phyloP scores from a whole-genome alignment of 2,888 invertebrate genomes.

The Oscheius sp. region DNA sequence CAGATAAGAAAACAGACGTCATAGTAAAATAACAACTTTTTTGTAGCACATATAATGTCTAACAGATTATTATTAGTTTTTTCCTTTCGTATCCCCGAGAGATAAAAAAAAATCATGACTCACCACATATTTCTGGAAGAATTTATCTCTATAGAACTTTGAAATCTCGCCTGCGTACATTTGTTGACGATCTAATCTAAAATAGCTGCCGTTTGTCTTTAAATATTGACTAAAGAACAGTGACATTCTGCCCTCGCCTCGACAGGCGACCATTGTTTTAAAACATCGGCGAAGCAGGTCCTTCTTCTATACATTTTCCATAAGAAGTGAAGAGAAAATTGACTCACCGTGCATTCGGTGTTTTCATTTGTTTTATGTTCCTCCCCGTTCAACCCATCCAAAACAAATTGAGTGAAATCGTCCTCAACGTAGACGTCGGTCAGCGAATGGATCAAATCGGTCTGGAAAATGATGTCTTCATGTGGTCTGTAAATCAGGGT shows the following conservation, averaged over 20 bases:
- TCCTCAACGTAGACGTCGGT: not conserved
- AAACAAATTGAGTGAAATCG: not conserved
- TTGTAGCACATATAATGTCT: no score
- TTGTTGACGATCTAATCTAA: no score
- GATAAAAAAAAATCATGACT: not conserved
- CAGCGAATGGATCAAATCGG: not conserved
- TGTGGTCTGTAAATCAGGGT: no score
- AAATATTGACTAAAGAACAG: not conserved
- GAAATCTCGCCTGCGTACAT: not conserved
- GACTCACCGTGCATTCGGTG: not conserved
- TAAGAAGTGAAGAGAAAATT: not conserved
- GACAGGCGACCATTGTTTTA: not conserved
- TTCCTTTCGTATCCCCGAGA: not conserved
- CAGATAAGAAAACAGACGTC: no score
- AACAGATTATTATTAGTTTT: no score
- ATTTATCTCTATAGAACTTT: not conserved
- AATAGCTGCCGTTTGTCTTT: not conserved
- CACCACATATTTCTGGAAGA: not conserved
- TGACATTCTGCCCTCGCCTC: slow-evolving; percentile 1
- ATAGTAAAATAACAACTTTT: no score
- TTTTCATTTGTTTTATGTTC: not conserved
- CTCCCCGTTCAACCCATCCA: not conserved
- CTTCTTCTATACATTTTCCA: not conserved
- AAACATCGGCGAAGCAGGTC: not conserved
- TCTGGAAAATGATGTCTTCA: not conserved